A percentile compares a stretch with the other conserved stretches of the same genome.
phyloP scores from a whole-genome alignment of 1,140 invertebrate species.

The Callitettix versicolor region DNA sequence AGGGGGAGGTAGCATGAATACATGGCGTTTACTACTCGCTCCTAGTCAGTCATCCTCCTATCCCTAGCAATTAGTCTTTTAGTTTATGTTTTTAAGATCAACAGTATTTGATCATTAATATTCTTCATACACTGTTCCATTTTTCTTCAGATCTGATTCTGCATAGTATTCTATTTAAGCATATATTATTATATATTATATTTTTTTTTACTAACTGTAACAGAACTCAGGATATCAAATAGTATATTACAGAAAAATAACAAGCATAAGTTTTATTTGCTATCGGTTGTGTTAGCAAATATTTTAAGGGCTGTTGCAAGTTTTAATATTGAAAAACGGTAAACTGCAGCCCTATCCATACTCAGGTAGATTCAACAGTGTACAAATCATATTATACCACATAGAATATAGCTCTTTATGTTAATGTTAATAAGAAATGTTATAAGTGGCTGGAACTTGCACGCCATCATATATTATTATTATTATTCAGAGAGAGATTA shows the following conservation, averaged over 20 bases:
- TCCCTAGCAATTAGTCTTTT: not conserved
- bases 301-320: too few species aligned
- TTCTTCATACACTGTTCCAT: not conserved
- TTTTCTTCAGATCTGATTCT: constrained; percentile 1
- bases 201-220: not conserved
- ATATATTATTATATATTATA: not conserved
- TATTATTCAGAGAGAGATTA: too few species aligned
- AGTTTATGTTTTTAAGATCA: not conserved
- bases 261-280: not conserved
- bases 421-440: constrained; percentile 5
- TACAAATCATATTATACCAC: constrained; percentile 2
- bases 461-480: too few species aligned
- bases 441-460: not conserved
- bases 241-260: not conserved
- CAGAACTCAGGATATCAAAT: not conserved
- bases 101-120: not conserved
- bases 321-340: too few species aligned
- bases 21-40: constrained; percentile 1
- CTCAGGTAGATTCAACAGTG: not conserved
- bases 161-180: too few species aligned
- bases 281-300: not conserved
- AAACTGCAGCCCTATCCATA: not conserved
- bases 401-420: constrained; percentile 4
- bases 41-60: constrained; percentile 9
- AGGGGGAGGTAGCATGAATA: not conserved